Evolutionary conservation across 2,113 vertebrate species (phyloP).

Genomic region (Sapayoa aenigma): DNA sequence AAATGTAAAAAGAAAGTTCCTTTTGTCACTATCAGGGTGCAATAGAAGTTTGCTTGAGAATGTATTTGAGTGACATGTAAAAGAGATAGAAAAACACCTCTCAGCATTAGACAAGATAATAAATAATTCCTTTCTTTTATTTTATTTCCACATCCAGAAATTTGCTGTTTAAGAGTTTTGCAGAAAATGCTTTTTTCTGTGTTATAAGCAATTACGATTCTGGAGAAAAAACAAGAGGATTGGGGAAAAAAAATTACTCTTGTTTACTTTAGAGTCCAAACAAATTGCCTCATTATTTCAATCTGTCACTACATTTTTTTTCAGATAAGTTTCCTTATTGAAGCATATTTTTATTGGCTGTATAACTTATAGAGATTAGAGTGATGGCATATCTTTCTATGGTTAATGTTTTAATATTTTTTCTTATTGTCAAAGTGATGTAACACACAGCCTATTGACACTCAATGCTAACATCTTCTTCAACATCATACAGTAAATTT

Average conservation of each 20-base stretch:
- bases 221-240: background rate
- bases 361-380: background rate
- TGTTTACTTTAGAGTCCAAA: background rate
- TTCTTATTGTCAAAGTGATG: background rate
- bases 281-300: conserved; percentile 1
- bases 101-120: background rate
- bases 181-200: background rate
- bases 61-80: accelerated
- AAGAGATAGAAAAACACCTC: background rate
- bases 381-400: background rate
- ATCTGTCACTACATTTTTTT: background rate
- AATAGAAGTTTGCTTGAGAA: background rate
- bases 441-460: background rate
- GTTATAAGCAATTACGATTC: background rate
- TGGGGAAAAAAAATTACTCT: background rate
- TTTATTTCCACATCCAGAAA: background rate
- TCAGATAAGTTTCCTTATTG: background rate
- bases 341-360: background rate
- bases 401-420: background rate
- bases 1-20: background rate
- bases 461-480: background rate
- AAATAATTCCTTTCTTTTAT: background rate
- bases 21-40: background rate
- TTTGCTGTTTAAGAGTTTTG: background rate
- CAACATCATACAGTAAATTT: background rate